These are phyloP conservation scores for Acyrthosiphon pisum DNA, from an alignment of 1,140 invertebrate species.

Conservation along the genomic window DNA sequence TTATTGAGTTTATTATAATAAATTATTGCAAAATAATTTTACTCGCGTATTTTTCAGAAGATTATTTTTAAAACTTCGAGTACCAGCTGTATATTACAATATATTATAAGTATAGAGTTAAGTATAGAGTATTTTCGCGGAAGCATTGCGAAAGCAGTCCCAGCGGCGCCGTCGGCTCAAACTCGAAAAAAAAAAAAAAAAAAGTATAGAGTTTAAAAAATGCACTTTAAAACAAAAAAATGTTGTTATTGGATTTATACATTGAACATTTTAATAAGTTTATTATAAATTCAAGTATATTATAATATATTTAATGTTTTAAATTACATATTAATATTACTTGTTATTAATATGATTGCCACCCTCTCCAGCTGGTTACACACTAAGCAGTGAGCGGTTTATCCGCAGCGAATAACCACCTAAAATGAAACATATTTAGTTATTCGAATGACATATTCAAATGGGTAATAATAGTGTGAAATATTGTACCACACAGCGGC, in stretches of 20 bases:
- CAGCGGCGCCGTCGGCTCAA: too few species aligned
- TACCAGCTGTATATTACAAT: too few species aligned
- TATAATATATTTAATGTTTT: neutral
- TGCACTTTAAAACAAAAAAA: too few species aligned
- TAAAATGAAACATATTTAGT: neutral
- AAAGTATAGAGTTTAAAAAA: too few species aligned
- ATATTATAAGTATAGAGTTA: neutral
- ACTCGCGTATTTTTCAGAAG: too few species aligned
- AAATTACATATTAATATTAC: neutral
- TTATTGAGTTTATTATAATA: too few species aligned
- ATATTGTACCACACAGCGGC: neutral
- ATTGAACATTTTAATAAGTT: neutral
- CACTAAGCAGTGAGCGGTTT: neutral
- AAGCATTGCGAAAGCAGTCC: too few species aligned
- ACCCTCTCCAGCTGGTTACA: neutral
- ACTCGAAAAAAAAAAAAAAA: too few species aligned
- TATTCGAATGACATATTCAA: neutral
- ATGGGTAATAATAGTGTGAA: neutral
- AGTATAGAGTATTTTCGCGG: too few species aligned
- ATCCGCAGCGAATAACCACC: neutral
- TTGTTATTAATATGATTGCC: neutral
- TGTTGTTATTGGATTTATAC: neutral
- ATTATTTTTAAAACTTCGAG: too few species aligned
- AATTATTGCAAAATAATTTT: too few species aligned
- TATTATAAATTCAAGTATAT: neutral